Conservation (phyloP, 2,888 invertebrate genomes). For the Orthosia cruda region DNA sequence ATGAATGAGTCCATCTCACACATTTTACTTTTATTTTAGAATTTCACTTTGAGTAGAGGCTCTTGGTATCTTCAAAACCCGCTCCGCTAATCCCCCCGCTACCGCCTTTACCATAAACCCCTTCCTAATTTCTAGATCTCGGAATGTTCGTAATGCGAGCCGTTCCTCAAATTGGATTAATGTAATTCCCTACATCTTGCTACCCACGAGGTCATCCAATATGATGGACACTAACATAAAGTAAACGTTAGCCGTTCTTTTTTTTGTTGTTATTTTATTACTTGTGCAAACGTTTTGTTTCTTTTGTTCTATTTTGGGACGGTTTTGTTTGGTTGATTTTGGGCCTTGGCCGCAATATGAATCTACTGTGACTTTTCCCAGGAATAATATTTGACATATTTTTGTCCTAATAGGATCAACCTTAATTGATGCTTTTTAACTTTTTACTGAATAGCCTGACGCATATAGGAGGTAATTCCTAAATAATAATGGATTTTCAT, state of each 20-base stretch:
- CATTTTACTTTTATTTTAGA: too few relatives aligned
- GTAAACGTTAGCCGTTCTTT: conserved; percentile 71
- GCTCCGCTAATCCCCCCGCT: conserved; percentile 23
- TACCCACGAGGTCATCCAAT: conserved; percentile 76
- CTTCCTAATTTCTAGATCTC: conserved; percentile 81
- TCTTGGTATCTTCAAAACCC: not conserved
- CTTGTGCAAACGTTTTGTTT: conserved; percentile 45
- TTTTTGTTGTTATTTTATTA: conserved; percentile 65
- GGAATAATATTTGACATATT: not conserved
- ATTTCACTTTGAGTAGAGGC: too few relatives aligned
- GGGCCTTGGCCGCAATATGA: not conserved
- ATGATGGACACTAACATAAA: conserved; percentile 78
- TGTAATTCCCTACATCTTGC: conserved; percentile 85
- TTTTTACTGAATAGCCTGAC: not conserved
- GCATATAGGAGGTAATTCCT: too few relatives aligned
- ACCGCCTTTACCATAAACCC: conserved; percentile 48
- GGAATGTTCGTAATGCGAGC: conserved; percentile 85
- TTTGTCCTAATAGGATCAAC: not conserved
- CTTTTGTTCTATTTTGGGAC: conserved; percentile 36
- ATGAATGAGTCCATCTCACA: too few relatives aligned
- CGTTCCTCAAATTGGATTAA: conserved; percentile 89
- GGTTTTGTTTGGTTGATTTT: conserved; percentile 11
- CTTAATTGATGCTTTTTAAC: not conserved
- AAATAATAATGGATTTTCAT: too few relatives aligned
- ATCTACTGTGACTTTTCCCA: not conserved